Evolutionary conservation across 2,113 vertebrate genomes (phyloP).

Genomic region (Gnathonemus echidnorhynchus): DNA sequence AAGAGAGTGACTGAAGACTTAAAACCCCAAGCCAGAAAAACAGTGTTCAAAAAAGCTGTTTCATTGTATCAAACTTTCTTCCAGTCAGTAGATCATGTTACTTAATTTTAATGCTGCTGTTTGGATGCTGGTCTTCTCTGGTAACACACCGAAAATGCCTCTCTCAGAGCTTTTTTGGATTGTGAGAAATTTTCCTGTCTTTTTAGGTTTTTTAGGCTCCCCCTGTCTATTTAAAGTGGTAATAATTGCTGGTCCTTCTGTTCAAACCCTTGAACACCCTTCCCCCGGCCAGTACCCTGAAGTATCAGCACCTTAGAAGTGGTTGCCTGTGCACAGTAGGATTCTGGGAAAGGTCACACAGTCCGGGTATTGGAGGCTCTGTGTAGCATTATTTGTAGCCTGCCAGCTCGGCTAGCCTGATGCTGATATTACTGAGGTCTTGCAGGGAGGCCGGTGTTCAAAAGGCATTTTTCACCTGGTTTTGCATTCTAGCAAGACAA

Average conservation of each 20-base stretch:
- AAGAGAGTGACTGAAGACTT: background rate
- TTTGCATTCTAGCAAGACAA: background rate
- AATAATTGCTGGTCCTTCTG: background rate
- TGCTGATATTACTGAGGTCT: background rate
- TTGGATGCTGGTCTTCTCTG: background rate
- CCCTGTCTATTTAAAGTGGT: constrained; percentile 14
- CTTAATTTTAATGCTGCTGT: background rate
- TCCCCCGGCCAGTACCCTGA: background rate
- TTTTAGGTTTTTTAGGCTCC: background rate
- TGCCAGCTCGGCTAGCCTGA: background rate
- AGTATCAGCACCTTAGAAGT: background rate
- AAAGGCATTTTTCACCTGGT: background rate
- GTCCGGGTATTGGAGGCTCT: background rate
- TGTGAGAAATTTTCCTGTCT: background rate
- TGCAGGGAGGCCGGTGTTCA: background rate
- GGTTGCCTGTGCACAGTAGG: background rate
- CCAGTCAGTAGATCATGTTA: background rate
- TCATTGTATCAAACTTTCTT: background rate
- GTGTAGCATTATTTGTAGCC: background rate
- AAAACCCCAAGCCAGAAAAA: background rate
- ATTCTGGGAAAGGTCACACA: background rate
- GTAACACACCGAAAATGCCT: background rate
- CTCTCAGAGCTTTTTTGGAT: background rate
- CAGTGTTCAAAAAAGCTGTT: background rate
- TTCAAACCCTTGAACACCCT: background rate